A percentile compares a stretch with the other conserved stretches of the same genome.
phyloP scores from a whole-genome alignment of 2,888 invertebrate genomes.

The Papilio protenor region DNA sequence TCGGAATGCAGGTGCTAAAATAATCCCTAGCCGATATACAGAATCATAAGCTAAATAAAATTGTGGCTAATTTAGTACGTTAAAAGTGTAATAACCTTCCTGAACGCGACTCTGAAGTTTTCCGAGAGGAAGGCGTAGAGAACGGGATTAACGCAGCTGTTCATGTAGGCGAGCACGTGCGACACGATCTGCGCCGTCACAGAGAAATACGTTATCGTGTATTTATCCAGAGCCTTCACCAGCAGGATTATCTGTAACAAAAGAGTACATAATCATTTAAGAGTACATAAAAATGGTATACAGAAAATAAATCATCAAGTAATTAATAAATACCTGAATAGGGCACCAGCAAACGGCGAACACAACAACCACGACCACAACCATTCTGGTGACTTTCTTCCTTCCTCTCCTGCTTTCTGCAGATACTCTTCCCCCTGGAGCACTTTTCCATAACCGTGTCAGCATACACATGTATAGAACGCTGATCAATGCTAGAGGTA shows the following conservation, averaged over 20 bases:
- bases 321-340: conserved; percentile 88
- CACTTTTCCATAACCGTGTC: conserved; percentile 92
- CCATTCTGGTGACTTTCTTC: conserved; percentile 95
- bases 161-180: conserved; percentile 95
- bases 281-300: neutral
- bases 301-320: neutral
- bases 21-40: neutral
- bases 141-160: conserved; percentile 97
- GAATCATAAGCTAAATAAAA: neutral
- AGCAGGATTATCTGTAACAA: conserved; percentile 63
- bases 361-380: conserved; percentile 94
- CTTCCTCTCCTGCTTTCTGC: conserved; percentile 93
- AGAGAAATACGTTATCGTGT: conserved; percentile 87
- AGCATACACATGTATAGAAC: conserved; percentile 96
- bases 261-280: neutral
- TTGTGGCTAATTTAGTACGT: no score
- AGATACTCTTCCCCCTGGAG: conserved; percentile 91
- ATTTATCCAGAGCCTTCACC: conserved; percentile 89
- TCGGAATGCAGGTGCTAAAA: neutral
- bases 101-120: conserved; percentile 96
- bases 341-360: conserved; percentile 98
- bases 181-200: conserved; percentile 91
- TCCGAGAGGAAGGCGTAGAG: conserved; percentile 97
- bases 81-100: conserved; percentile 65
- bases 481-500: conserved; percentile 94